phyloP scores from a whole-genome alignment of 2,113 vertebrate genomes.

The Dasyprocta punctata region DNA sequence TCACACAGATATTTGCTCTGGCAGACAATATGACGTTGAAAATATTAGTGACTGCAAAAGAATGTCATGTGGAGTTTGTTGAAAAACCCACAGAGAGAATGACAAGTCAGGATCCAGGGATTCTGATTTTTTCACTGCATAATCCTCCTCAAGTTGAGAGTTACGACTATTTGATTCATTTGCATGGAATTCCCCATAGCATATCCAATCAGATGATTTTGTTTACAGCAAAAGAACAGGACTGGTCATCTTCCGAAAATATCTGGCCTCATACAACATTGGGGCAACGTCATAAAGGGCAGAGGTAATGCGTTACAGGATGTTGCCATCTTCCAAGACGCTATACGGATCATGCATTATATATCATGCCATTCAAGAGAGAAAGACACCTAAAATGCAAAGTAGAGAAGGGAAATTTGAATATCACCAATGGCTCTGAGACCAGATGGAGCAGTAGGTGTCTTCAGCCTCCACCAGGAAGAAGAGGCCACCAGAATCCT shows the following conservation, averaged over 20 bases:
- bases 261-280: not conserved
- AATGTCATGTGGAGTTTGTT: not conserved
- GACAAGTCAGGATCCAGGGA: not conserved
- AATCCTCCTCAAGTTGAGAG: not conserved
- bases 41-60: not conserved
- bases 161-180: not conserved
- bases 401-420: not conserved
- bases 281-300: not conserved
- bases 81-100: not conserved
- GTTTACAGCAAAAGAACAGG: not conserved
- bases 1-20: not conserved
- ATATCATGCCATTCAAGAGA: not conserved
- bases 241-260: not conserved
- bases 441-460: not conserved
- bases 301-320: not conserved
- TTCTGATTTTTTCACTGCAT: not conserved
- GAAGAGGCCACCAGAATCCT: not conserved
- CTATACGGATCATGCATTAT: not conserved
- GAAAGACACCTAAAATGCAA: not conserved
- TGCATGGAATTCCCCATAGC: not conserved
- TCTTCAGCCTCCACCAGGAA: not conserved
- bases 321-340: not conserved
- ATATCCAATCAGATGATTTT: not conserved
- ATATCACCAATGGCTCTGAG: not conserved
- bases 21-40: not conserved